Conservation (phyloP, 2,888 invertebrate species). For the Empis livida region DNA sequence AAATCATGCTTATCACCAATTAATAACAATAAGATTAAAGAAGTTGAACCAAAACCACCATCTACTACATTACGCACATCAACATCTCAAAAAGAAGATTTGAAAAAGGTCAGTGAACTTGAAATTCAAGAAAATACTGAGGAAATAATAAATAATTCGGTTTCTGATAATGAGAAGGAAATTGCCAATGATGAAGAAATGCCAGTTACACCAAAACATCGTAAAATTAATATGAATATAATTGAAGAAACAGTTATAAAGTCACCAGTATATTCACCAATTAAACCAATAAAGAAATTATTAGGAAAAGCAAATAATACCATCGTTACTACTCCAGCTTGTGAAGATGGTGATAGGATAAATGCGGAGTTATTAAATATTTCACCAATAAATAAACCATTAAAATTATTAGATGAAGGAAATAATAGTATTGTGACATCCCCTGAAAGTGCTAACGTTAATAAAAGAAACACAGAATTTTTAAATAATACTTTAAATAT, state of each 20-base stretch:
- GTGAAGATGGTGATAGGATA: slow-evolving; percentile 32
- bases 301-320: background rate
- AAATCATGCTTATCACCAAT: no score
- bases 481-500: slow-evolving; percentile 45
- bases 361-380: slow-evolving; percentile 43
- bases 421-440: slow-evolving; percentile 29
- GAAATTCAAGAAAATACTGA: slow-evolving; percentile 19
- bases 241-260: background rate
- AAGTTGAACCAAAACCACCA: no score
- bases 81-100: no score
- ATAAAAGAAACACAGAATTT: slow-evolving; percentile 40
- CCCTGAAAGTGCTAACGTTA: slow-evolving; percentile 33
- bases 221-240: background rate
- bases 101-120: slow-evolving; percentile 16
- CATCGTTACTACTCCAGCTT: slow-evolving; percentile 35
- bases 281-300: slow-evolving; percentile 9
- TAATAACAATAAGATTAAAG: no score
- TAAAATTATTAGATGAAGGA: background rate
- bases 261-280: slow-evolving; percentile 26
- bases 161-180: background rate
- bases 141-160: background rate
- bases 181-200: no score
- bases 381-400: slow-evolving; percentile 23
- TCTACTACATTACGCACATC: no score
- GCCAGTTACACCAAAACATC: background rate